These are phyloP conservation scores for Parasteatoda tepidariorum DNA, from an alignment of 1,140 invertebrate species.

Conservation along the genomic window DNA sequence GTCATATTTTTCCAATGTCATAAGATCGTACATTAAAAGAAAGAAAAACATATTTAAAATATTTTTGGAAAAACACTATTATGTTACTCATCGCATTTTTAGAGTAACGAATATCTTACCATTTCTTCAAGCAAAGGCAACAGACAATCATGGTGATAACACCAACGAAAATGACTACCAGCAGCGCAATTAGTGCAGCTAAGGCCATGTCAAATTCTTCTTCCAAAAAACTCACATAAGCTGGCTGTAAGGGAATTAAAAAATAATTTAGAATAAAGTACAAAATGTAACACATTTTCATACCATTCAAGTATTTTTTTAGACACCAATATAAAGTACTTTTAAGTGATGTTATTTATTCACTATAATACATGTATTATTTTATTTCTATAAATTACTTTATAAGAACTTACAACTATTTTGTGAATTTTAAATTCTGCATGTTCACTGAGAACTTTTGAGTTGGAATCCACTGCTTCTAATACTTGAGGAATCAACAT, in stretches of 20 bases:
- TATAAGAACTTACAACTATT: slow-evolving; percentile 73
- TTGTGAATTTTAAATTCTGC: slow-evolving; percentile 85
- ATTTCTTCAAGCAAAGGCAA: slow-evolving; percentile 88
- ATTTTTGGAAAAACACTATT: neutral
- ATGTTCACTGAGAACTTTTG: slow-evolving; percentile 81
- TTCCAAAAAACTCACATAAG: slow-evolving; percentile 42
- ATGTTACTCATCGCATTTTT: neutral
- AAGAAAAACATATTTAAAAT: neutral
- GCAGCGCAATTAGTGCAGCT: slow-evolving; percentile 84
- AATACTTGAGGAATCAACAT: slow-evolving; percentile 82
- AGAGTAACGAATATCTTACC: slow-evolving; percentile 72
- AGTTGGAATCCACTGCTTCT: slow-evolving; percentile 80
- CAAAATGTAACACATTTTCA: neutral
- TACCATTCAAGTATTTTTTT: neutral
- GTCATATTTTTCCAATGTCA: too few species aligned
- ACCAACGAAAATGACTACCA: slow-evolving; percentile 87
- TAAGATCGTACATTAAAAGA: too few species aligned
- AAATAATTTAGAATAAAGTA: neutral
- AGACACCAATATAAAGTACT: too few species aligned
- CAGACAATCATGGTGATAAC: slow-evolving; percentile 87
- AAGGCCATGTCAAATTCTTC: slow-evolving; percentile 87
- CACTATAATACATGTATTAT: neutral
- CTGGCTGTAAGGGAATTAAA: slow-evolving; percentile 54
- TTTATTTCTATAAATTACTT: neutral
- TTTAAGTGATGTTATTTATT: too few species aligned